Conservation (phyloP, 2,113 vertebrate genomes). For the Ailuropoda melanoleuca region DNA sequence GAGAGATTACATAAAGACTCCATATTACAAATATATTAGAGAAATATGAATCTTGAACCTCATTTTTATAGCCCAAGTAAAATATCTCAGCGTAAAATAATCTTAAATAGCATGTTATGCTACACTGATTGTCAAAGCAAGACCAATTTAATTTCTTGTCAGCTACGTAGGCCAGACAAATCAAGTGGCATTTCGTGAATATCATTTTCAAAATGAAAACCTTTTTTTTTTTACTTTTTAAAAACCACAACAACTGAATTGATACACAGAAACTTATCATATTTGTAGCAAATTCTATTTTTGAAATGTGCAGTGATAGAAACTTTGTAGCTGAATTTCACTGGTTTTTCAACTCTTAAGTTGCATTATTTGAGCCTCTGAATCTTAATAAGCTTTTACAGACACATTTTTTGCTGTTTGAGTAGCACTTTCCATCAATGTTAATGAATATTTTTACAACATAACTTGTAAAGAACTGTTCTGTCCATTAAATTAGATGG, state of each 20-base stretch:
- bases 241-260: not conserved
- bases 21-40: not conserved
- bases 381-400: slow-evolving; percentile 31
- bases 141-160: not conserved
- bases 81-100: not conserved
- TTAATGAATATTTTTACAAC: slow-evolving; percentile 75
- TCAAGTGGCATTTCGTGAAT: not conserved
- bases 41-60: not conserved
- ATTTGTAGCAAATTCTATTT: slow-evolving; percentile 1
- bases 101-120: not conserved
- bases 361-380: not conserved
- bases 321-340: not conserved
- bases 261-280: not conserved
- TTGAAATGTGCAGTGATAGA: not conserved
- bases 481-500: slow-evolving; percentile 65
- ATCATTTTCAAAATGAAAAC: not conserved
- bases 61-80: not conserved
- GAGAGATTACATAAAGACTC: accelerated
- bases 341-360: not conserved
- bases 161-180: not conserved
- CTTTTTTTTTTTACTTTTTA: not conserved
- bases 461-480: slow-evolving; percentile 58
- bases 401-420: slow-evolving; percentile 54
- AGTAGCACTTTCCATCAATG: slow-evolving; percentile 11
- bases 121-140: not conserved